Conservation (phyloP, 37 sponge, comb jelly and placozoan genomes). For the Crambe crambe region DNA sequence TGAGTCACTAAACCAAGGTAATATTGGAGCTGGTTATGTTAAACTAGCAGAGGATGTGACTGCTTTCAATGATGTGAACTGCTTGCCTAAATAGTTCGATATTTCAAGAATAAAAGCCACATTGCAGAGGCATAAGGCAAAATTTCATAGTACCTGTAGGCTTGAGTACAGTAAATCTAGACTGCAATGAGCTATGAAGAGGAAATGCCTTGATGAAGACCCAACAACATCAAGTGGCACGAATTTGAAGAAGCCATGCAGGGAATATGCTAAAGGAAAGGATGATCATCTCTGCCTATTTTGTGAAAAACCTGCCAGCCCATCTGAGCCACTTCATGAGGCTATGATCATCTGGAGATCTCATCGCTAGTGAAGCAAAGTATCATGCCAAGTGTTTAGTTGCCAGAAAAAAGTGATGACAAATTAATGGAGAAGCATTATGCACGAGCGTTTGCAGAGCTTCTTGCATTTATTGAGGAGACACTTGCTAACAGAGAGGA, state of each 20-base stretch:
- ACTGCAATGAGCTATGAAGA: not conserved
- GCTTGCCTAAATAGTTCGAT: not conserved
- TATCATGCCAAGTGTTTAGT: not conserved
- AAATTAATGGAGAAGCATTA: not conserved
- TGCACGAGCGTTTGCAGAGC: not conserved
- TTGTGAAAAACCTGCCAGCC: conserved; percentile 2
- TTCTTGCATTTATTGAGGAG: conserved; percentile 1
- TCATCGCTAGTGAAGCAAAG: not conserved
- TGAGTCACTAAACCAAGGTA: conserved; percentile 1
- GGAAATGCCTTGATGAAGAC: not conserved
- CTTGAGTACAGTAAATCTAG: not conserved
- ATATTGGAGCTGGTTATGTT: not conserved
- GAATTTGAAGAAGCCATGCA: conserved; percentile 2
- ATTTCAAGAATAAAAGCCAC: not conserved
- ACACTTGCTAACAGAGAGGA: not conserved
- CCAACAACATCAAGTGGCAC: not conserved
- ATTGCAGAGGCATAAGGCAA: not conserved
- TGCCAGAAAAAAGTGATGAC: not conserved
- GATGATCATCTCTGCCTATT: not conserved
- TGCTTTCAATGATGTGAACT: not conserved
- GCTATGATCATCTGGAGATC: not conserved
- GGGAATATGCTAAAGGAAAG: not conserved
- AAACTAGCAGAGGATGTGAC: not conserved
- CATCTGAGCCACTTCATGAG: not conserved
- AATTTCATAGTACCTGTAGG: not conserved